Evolutionary conservation across 2,797 vertebrate species (phyloP), one percentile per base, ranked within the genome.

Genomic region (Alca torda): DNA sequence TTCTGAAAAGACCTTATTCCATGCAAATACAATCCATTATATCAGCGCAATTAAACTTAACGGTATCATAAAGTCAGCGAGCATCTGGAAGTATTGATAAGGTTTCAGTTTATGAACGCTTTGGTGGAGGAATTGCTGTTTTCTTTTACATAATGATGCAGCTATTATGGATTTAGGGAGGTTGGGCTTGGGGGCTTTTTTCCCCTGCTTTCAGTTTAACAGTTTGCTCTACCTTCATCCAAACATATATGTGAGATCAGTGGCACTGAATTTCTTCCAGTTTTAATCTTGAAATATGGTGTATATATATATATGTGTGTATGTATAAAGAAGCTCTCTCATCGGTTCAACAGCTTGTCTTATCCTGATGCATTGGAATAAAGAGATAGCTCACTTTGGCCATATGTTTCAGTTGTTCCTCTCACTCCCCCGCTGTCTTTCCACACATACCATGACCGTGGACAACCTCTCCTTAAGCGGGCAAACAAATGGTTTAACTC

Each of bases 361-460:
- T 86, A 89, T 93, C 92, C 94, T 86, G 89, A 91, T 96, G 89
- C 76, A 84, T 26, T 86, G 92, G 93, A 94, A 96, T 94, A 93
- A 92, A 94, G 82, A 96, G 90, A 92, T 79, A 92, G 92, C 95
- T 96, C 89, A 82, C 90, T 92, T 95, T 67, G 87, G 82, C 96
- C 95, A 97, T 97, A 97, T 97, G 95, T 90, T 95, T 96, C 89
- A 93, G 96, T 97, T 96, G 95, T 89, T 97, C 95, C 97, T 97
- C 97, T 97, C 95, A 95, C 97, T 96, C 95, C 95, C 96, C 95
- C 95, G 84, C 96, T 78, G 86, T 96, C 94, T 97, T 94, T 95
- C 97, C 94, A 96, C 96, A 96, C 94, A 90, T 96, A 93, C 54
- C 84, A 87, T 92, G 94, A 95, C 95, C 87, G 69, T 86, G 96